phyloP scores from a whole-genome alignment of 2,113 vertebrate species.

The Thinocorus orbignyianus region DNA sequence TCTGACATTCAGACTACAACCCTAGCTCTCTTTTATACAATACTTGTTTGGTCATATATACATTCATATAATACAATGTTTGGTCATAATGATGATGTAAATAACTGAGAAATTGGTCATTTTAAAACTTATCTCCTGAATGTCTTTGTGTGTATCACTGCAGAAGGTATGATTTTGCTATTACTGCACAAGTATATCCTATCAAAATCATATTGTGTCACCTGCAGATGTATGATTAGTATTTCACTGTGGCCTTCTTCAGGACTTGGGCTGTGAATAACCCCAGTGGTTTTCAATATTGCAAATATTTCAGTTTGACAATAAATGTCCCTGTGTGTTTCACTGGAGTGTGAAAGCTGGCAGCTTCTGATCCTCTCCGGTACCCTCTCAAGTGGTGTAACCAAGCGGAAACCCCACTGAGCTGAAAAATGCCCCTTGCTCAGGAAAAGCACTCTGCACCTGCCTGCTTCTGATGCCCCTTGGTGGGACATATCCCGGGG shows the following conservation, averaged over 20 bases:
- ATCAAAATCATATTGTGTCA: not conserved
- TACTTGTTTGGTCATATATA: too few relatives aligned
- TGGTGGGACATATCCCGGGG: not conserved
- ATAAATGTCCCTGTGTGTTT: not conserved
- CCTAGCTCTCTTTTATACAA: not conserved
- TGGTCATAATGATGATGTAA: not conserved
- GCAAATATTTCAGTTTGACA: not conserved
- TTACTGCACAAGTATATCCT: not conserved
- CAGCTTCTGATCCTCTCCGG: not conserved
- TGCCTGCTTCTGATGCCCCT: not conserved
- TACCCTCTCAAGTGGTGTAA: not conserved
- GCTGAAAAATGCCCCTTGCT: not conserved
- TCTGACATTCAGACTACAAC: not conserved
- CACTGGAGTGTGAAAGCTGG: not conserved
- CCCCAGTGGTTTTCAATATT: not conserved
- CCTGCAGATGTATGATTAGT: not conserved
- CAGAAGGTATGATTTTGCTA: not conserved
- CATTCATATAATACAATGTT: too few relatives aligned
- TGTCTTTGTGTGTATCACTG: not conserved
- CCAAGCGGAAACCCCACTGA: not conserved
- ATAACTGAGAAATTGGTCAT: not conserved
- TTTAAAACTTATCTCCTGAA: not conserved
- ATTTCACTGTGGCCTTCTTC: rapidly evolving
- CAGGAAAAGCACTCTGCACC: not conserved
- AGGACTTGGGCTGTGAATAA: not conserved